Conservation (phyloP, 2,888 invertebrate species). For the Eupithecia centaureata region DNA sequence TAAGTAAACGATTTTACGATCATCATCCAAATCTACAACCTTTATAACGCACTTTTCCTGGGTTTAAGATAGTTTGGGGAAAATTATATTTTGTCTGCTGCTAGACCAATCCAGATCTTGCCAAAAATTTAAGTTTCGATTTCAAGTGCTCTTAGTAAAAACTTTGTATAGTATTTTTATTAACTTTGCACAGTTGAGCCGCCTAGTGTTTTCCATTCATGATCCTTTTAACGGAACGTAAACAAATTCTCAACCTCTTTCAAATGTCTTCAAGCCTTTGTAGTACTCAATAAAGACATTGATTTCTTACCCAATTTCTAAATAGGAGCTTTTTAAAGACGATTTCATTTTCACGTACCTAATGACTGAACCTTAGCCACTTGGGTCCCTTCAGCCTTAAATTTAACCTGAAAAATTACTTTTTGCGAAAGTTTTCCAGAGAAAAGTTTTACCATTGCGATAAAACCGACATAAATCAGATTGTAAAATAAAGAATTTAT, state of each 20-base stretch:
- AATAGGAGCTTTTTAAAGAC: conserved; percentile 39
- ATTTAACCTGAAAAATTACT: conserved; percentile 49
- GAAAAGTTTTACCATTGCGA: conserved; percentile 47
- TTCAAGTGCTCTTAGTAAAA: not conserved
- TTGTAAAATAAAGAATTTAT: conserved; percentile 39
- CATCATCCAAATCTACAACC: no score
- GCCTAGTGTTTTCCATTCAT: not conserved
- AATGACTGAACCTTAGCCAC: conserved; percentile 43
- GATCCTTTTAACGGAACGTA: not conserved
- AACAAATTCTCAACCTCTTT: conserved; percentile 5
- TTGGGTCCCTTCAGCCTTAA: conserved; percentile 46
- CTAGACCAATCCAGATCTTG: not conserved
- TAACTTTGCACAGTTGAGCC: not conserved
- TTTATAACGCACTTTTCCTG: no score
- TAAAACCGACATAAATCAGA: conserved; percentile 51
- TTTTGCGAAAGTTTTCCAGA: conserved; percentile 43
- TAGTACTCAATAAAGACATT: conserved; percentile 33
- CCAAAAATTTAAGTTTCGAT: not conserved
- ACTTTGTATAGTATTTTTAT: not conserved
- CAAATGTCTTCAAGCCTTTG: conserved; percentile 20
- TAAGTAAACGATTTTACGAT: no score
- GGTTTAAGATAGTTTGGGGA: no score
- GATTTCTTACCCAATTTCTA: conserved; percentile 23
- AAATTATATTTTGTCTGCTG: no score
- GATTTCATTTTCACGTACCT: conserved; percentile 44